Percentiles rank a stretch among this genome's conserved stretches.
These are phyloP conservation scores for Lanius ludovicianus DNA, from an alignment of 2,113 vertebrate species.

Conservation along the genomic window DNA sequence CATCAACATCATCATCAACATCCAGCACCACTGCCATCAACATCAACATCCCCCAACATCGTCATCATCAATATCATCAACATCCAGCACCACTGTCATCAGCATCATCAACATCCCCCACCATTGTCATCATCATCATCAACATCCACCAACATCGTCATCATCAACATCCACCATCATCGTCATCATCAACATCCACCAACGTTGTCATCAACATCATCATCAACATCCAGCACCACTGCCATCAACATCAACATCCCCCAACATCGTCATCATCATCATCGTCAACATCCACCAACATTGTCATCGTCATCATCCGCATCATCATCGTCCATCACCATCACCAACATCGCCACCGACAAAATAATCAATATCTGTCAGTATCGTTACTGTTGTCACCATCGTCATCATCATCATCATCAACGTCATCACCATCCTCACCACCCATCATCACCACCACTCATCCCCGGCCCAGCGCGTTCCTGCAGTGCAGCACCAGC, in stretches of 20 bases:
- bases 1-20: neutral
- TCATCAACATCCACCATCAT: neutral
- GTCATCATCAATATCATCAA: neutral
- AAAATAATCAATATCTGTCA: neutral
- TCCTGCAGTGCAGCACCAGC: neutral
- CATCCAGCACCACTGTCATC: neutral
- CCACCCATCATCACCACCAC: neutral
- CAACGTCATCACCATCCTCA: neutral
- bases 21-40: neutral
- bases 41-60: neutral
- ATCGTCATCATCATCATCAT: too few relatives aligned
- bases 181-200: too few relatives aligned
- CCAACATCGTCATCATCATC: neutral
- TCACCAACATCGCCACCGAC: too few relatives aligned
- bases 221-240: neutral
- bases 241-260: too few relatives aligned
- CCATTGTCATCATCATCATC: too few relatives aligned
- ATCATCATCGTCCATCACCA: neutral
- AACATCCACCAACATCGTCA: neutral
- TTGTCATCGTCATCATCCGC: neutral
- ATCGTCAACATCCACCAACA: neutral
- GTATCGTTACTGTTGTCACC: accelerated
- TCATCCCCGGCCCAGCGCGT: accelerated
- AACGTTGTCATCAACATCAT: too few relatives aligned
- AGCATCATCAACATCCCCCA: neutral